Conservation (phyloP, 1,140 invertebrate species). For the Drosophila truncata region DNA sequence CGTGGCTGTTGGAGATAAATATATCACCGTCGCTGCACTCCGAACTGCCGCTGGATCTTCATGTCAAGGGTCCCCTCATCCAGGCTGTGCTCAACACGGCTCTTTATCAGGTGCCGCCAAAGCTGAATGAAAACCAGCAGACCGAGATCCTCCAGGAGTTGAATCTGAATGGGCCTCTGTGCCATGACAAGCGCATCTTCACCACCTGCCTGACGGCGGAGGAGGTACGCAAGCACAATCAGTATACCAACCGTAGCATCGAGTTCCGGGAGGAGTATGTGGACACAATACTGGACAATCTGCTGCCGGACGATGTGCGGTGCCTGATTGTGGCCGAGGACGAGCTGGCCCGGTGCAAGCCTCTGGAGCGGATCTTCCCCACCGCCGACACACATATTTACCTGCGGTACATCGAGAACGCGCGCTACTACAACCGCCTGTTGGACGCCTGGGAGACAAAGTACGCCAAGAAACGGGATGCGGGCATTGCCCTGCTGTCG, state of each 20-base stretch:
- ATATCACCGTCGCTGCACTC: slow-evolving; percentile 98
- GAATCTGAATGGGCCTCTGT: slow-evolving; percentile 86
- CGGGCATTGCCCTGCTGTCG: slow-evolving; percentile 89
- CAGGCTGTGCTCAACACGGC: slow-evolving; percentile 96
- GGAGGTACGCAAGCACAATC: slow-evolving; percentile 89
- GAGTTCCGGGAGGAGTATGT: slow-evolving; percentile 90
- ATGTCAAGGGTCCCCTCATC: slow-evolving; percentile 97
- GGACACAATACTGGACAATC: slow-evolving; percentile 90
- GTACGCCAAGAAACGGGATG: slow-evolving; percentile 88
- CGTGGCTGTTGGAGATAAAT: slow-evolving; percentile 98
- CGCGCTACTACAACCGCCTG: slow-evolving; percentile 96
- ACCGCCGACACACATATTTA: slow-evolving; percentile 91
- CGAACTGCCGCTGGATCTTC: slow-evolving; percentile 95
- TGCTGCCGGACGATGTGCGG: slow-evolving; percentile 96
- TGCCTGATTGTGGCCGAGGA: slow-evolving; percentile 96
- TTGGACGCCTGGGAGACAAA: slow-evolving; percentile 96
- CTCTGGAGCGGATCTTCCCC: slow-evolving; percentile 96
- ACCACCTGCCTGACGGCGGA: slow-evolving; percentile 88
- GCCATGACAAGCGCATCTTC: slow-evolving; percentile 89
- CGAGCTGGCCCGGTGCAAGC: slow-evolving; percentile 90
- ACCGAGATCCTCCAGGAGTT: slow-evolving; percentile 83
- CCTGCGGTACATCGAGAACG: slow-evolving; percentile 92
- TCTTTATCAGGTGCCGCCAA: slow-evolving; percentile 90
- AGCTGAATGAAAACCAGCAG: slow-evolving; percentile 86
- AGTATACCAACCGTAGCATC: slow-evolving; percentile 87